Base-by-base conservation (phyloP, 2,113 vertebrate genomes). In the Junco hyemalis region DNA sequence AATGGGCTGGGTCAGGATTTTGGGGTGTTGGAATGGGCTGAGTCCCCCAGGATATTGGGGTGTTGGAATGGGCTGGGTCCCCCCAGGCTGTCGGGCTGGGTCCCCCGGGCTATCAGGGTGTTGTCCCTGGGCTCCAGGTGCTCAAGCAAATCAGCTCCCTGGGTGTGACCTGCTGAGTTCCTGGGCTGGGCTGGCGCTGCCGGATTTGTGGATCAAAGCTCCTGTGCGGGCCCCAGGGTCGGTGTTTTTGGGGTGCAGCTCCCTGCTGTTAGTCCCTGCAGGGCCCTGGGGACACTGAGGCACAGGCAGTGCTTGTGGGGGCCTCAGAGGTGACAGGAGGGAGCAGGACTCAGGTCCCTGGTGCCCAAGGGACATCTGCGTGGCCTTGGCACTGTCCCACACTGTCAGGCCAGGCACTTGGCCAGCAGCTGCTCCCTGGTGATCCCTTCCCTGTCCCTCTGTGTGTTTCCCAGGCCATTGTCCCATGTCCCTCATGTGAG, bases 401-500 rank as follows among this genome's bases (percentile, higher is more conserved):
- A 4, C 25, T 1, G 1, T 44, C 54, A 40, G 71, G 40, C 47
- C 31, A 3, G 70, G 54, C 29, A 1, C n/a, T 35, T 40, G 38
- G 45, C 61, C 54, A 54, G 40, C 63, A 47, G 47, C 70, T 54
- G 25, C n/a, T 61, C 23, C n/a, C n/a, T 74, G 38, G n/a, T 21
- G 20, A 44, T 53, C 45, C n/a, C 45, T 74, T 47, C 45, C 28
- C 16, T 33, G 36, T 44, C 38, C 20, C 44, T 68, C 78, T n/a
- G 2, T 29, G 53, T 3, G 7, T 12, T 61, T 68, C 29, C 24
- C n/a, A 15, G 54, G 35, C 14, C 9, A 5, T 29, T 56, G 33
- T 73, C 19, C 13, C 0, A 0, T 51, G 65, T 35, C 44, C 14
- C 13, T 21, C 6, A 2, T 8, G 26, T 24, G 17, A n/a, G 8